Evolutionary conservation across 2,888 invertebrate genomes (phyloP).

Genomic region (Polydrusus pterygomalis): DNA sequence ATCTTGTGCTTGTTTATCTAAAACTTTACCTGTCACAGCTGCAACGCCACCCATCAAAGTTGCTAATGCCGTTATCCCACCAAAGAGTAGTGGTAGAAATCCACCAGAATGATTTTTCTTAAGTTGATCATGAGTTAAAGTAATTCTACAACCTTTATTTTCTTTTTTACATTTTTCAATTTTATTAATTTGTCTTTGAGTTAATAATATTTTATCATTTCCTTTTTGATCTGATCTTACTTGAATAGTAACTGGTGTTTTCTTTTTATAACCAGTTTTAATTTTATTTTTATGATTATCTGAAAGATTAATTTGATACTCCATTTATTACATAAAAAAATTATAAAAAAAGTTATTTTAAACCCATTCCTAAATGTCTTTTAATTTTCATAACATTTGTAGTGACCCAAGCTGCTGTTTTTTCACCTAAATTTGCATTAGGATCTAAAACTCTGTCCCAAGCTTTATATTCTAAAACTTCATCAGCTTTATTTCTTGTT

Average conservation of each 20-base stretch:
- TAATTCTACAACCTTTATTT: slow-evolving; percentile 7
- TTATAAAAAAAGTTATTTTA: slow-evolving; percentile 4
- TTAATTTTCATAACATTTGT: slow-evolving; percentile 1
- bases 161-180: background rate
- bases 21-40: background rate
- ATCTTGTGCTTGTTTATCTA: background rate
- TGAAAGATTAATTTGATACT: background rate
- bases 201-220: slow-evolving; percentile 4
- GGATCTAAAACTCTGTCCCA: slow-evolving; percentile 5
- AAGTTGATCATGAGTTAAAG: slow-evolving; percentile 3
- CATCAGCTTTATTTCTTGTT: slow-evolving; percentile 1
- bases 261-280: slow-evolving; percentile 9
- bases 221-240: background rate
- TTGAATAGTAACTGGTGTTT: slow-evolving; percentile 3
- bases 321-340: slow-evolving; percentile 3
- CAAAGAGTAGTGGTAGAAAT: background rate
- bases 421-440: background rate
- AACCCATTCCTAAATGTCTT: background rate
- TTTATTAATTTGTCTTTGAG: slow-evolving; percentile 2
- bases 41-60: background rate
- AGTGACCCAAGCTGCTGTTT: slow-evolving; percentile 7
- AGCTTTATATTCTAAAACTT: slow-evolving; percentile 11
- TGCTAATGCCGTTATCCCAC: background rate
- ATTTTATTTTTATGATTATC: slow-evolving; percentile 2
- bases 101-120: slow-evolving; percentile 2